Base-by-base conservation (phyloP, 2,797 vertebrate genomes). In the Bradypodion ventrale region DNA sequence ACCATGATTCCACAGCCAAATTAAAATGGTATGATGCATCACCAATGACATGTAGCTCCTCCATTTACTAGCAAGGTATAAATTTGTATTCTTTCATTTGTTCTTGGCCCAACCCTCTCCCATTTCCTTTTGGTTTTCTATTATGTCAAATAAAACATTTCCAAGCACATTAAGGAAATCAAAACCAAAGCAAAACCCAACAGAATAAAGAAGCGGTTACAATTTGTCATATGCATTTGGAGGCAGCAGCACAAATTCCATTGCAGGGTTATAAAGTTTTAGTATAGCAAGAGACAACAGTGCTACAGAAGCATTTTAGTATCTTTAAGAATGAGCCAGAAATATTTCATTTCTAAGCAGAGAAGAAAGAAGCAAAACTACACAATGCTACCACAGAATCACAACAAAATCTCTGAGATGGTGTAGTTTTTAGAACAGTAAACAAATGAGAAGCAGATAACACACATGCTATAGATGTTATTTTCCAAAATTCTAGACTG, bases 121-220 rank as follows among this genome's bases (percentile, higher is more conserved):
- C 8, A 9, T 3, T 59, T 0, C 0, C 32, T 42, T 78, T 46
- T 49, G 49, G 2, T 6, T 21, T 7, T 66, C 19, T 63, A 35
- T 35, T 35, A 25, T 32, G 2, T 1, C 0, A 86, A 32, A 75
- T 79, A 69, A 60, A 75, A n/a, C 56, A 52, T 42, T 79, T 72
- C 56, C 75, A 86, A 83, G 68, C 1, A 27, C 68, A 70, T 12
- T 29, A 78, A 84, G 80, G 73, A 83, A 84, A 89, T 60, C 16
- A 81, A 75, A 29, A 76, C 1, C 6, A 74, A 62, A 66, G 25
- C 44, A 25, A 13, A 82, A 78, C 62, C 69, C 42, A 23, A 19
- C 75, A 75, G 21, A 23, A 65, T 59, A 87, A 78, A 83, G 13
- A 12, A 83, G 84, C 60, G 0, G 2, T 13, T 32, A n/a, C 63